These are phyloP conservation scores for Spea multiplicata DNA, from an alignment of 2,113 vertebrate species.

Conservation along the genomic window DNA sequence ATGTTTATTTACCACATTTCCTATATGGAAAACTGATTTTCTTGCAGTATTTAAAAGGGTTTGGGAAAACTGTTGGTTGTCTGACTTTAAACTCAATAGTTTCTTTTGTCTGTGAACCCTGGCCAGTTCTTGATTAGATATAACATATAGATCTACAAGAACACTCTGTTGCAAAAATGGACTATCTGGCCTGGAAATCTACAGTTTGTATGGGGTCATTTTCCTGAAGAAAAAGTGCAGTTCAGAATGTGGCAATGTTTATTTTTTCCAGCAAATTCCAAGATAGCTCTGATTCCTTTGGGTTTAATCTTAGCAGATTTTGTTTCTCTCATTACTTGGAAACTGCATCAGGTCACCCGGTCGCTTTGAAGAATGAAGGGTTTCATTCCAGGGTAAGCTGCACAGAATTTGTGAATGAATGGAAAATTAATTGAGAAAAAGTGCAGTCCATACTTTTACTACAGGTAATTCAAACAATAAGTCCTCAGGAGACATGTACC, in stretches of 20 bases:
- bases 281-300: conserved; percentile 55
- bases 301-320: conserved; percentile 59
- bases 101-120: conserved; percentile 52
- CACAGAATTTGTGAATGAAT: conserved; percentile 73
- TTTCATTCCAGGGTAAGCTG: conserved; percentile 64
- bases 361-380: conserved; percentile 67
- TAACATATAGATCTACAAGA: conserved; percentile 50
- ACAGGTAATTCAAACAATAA: conserved; percentile 59
- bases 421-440: conserved; percentile 71
- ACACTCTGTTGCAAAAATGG: conserved; percentile 50
- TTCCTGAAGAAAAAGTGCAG: conserved; percentile 53
- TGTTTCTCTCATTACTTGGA: conserved; percentile 63
- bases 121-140: conserved; percentile 55
- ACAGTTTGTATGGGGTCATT: conserved; percentile 50
- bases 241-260: conserved; percentile 57
- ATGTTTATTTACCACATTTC: conserved; percentile 48
- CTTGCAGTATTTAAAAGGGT: not conserved
- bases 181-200: conserved; percentile 57
- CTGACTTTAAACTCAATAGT: conserved; percentile 44
- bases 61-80: not conserved
- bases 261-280: conserved; percentile 56
- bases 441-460: conserved; percentile 59
- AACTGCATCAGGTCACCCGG: conserved; percentile 61
- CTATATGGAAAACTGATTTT: conserved; percentile 40
- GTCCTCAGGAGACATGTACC: not conserved